These are phyloP conservation scores for Pogona vitticeps DNA, from an alignment of 2,113 vertebrate genomes.

Conservation along the genomic window DNA sequence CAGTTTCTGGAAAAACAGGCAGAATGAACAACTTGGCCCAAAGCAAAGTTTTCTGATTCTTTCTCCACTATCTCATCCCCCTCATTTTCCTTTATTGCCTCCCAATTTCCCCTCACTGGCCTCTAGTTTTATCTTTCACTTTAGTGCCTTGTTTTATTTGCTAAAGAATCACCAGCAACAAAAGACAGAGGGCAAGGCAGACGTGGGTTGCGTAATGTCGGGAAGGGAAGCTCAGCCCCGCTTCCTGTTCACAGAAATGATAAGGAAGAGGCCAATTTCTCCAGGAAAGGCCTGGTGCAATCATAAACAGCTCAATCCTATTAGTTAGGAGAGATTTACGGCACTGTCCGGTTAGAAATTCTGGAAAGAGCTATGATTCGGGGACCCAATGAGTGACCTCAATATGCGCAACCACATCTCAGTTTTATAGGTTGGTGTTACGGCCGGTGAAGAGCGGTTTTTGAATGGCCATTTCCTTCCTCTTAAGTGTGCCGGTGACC, in stretches of 20 bases:
- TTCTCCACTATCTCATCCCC: neutral
- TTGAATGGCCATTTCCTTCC: neutral
- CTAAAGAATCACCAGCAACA: too few relatives aligned
- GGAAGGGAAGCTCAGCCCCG: neutral
- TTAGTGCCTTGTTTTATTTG: neutral
- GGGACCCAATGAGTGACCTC: neutral
- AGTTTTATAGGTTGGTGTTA: neutral
- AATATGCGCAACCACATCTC: neutral
- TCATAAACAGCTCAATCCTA: conserved; percentile 7
- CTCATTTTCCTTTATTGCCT: neutral
- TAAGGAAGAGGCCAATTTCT: neutral
- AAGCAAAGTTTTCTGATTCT: neutral
- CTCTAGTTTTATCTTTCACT: too few relatives aligned
- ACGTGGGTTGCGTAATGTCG: neutral
- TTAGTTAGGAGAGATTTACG: conserved; percentile 2
- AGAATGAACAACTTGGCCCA: too few relatives aligned
- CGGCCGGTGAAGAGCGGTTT: neutral
- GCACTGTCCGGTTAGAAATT: neutral
- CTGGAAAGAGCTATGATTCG: neutral
- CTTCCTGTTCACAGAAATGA: neutral
- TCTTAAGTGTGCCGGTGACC: neutral
- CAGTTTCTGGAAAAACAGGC: too few relatives aligned
- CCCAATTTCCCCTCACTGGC: too few relatives aligned
- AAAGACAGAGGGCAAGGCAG: neutral
- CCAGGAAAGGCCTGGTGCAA: neutral